phyloP scores from a whole-genome alignment of 2,888 invertebrate genomes.

The Lasius platythorax region DNA sequence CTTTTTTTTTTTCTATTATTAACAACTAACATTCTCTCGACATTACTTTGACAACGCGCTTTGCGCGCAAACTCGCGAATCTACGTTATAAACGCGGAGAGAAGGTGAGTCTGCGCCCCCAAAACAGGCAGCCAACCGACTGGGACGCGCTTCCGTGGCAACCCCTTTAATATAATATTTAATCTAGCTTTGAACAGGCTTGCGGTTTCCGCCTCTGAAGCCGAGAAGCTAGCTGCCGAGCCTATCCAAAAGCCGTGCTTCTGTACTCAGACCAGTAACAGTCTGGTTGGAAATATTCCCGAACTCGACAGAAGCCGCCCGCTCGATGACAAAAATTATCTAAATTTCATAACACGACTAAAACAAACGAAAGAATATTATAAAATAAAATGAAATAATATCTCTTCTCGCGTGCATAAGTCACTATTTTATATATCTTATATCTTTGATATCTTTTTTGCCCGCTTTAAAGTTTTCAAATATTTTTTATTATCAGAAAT shows the following conservation, averaged over 20 bases:
- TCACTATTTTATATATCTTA: neutral
- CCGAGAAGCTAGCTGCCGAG: slow-evolving; percentile 79
- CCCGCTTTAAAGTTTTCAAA: neutral
- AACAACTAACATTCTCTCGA: slow-evolving; percentile 11
- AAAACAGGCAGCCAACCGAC: slow-evolving; percentile 73
- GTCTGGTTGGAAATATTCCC: slow-evolving; percentile 75
- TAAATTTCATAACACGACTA: slow-evolving; percentile 15
- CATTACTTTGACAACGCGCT: slow-evolving; percentile 43
- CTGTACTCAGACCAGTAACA: slow-evolving; percentile 59
- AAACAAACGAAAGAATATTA: neutral
- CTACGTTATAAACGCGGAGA: slow-evolving; percentile 59
- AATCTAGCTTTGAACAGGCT: slow-evolving; percentile 86
- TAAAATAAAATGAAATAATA: slow-evolving; percentile 1
- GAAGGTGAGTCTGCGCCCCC: slow-evolving; percentile 59
- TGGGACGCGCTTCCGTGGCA: slow-evolving; percentile 82
- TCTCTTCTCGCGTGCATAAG: neutral
- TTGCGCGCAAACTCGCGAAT: slow-evolving; percentile 64
- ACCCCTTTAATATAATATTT: slow-evolving; percentile 86
- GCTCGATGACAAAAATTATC: slow-evolving; percentile 54
- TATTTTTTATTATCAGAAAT: neutral
- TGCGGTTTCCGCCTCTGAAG: slow-evolving; percentile 85
- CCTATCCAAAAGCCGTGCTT: slow-evolving; percentile 76
- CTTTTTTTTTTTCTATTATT: slow-evolving; percentile 26
- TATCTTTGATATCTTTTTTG: neutral
- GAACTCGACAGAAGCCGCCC: slow-evolving; percentile 55